These are phyloP conservation scores for Bujurquina vittata DNA, from an alignment of 2,113 vertebrate species.

Conservation along the genomic window DNA sequence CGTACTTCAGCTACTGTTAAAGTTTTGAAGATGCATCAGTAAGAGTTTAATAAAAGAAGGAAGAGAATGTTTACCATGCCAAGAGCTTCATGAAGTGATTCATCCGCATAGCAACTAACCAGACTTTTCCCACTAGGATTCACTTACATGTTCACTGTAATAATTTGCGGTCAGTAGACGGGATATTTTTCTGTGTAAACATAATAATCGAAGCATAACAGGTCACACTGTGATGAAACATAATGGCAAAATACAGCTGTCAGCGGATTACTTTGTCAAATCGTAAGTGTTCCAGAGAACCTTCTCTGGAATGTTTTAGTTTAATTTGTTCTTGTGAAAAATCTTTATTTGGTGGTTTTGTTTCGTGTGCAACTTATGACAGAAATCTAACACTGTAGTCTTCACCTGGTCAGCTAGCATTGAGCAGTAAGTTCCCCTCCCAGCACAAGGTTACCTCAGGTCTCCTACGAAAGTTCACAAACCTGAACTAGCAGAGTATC, in stretches of 20 bases:
- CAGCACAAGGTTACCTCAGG: background rate
- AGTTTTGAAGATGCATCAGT: background rate
- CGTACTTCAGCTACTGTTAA: background rate
- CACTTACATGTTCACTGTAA: background rate
- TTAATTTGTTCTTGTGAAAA: rapidly evolving
- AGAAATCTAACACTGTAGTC: background rate
- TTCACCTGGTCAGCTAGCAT: too few relatives aligned
- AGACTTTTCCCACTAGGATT: background rate
- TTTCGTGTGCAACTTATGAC: background rate
- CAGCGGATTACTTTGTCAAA: too few relatives aligned
- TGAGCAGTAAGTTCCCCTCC: rapidly evolving
- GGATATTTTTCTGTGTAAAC: background rate
- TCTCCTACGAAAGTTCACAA: background rate
- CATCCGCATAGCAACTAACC: background rate
- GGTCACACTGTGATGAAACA: background rate
- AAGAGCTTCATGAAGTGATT: background rate
- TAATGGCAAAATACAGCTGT: background rate
- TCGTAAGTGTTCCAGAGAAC: background rate
- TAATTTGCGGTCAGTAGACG: background rate
- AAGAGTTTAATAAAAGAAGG: background rate
- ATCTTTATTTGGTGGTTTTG: background rate
- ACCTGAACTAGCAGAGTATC: background rate
- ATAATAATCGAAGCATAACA: background rate
- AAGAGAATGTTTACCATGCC: background rate
- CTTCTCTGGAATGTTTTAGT: background rate